Percentiles rank a stretch among this genome's conserved stretches.
phyloP scores from a whole-genome alignment of 2,888 invertebrate genomes.

The Allacma fusca region DNA sequence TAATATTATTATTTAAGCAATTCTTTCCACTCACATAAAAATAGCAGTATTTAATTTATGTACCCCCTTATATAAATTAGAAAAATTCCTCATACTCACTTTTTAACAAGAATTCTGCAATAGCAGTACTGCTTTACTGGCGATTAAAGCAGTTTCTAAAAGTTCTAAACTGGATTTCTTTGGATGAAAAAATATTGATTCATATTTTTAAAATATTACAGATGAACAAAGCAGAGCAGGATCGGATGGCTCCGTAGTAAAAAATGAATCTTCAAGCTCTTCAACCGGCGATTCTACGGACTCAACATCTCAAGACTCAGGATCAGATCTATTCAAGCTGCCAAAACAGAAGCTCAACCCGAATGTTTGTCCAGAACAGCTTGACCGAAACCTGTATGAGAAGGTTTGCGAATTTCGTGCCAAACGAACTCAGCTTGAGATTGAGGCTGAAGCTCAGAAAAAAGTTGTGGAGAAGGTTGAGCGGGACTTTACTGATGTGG shows the following conservation, averaged over 20 bases:
- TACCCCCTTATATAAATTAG: too few species aligned
- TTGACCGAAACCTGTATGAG: constrained; percentile 53
- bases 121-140: too few species aligned
- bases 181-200: too few species aligned
- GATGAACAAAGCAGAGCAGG: background rate
- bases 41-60: too few species aligned
- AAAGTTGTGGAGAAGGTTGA: constrained; percentile 51
- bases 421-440: constrained; percentile 51
- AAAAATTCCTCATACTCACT: too few species aligned
- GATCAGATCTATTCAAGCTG: constrained; percentile 55
- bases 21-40: too few species aligned
- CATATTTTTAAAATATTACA: background rate
- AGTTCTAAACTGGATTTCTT: too few species aligned
- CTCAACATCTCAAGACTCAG: constrained; percentile 54
- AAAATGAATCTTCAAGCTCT: constrained; percentile 32
- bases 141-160: too few species aligned
- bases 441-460: constrained; percentile 52
- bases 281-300: constrained; percentile 48
- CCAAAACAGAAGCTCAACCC: constrained; percentile 54
- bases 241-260: background rate
- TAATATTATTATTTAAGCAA: background rate
- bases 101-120: too few species aligned
- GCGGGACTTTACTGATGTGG: constrained; percentile 48
- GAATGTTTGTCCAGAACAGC: constrained; percentile 56
- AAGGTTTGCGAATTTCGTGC: constrained; percentile 52